A percentile compares a stretch with the other conserved stretches of the same genome.
These are phyloP conservation scores for Torymus texanus DNA, from an alignment of 2,888 invertebrate species.

Conservation along the genomic window DNA sequence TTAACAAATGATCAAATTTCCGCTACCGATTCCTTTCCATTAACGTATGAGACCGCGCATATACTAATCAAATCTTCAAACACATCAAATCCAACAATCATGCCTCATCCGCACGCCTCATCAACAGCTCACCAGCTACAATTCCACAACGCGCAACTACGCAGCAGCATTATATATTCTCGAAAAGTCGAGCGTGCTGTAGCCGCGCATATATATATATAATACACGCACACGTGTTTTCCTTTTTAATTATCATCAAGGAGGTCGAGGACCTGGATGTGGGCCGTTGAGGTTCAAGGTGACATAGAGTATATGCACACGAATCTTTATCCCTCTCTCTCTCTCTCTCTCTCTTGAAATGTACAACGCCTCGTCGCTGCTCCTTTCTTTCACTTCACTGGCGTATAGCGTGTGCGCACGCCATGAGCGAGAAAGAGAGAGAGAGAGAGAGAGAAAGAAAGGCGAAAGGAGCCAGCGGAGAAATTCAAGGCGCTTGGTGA, in stretches of 20 bases:
- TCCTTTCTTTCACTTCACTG: no score
- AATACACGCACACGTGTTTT: slow-evolving; percentile 48
- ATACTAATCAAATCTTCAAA: no score
- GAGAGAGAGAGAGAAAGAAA: slow-evolving; percentile 26
- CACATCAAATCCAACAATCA: no score
- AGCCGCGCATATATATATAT: neutral
- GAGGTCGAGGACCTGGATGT: slow-evolving; percentile 50
- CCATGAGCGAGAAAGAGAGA: slow-evolving; percentile 25
- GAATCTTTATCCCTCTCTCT: neutral
- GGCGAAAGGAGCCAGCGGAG: slow-evolving; percentile 41
- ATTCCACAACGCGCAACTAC: neutral
- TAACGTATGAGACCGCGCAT: no score
- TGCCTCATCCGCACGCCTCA: no score
- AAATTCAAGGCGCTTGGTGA: slow-evolving; percentile 40
- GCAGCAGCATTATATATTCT: neutral
- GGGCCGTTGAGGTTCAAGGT: slow-evolving; percentile 54
- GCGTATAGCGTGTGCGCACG: no score
- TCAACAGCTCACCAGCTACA: neutral
- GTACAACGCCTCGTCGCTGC: no score
- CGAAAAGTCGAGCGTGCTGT: slow-evolving; percentile 42
- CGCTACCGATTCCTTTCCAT: no score
- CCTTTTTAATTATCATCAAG: slow-evolving; percentile 47
- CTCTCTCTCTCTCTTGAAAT: no score
- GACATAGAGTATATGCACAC: slow-evolving; percentile 31
- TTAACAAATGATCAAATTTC: no score